Percentiles rank a stretch among this genome's conserved stretches.
Evolutionary conservation across 92 coral and sea anemone species (phyloP).

Genomic region (Porites cylindrica): DNA sequence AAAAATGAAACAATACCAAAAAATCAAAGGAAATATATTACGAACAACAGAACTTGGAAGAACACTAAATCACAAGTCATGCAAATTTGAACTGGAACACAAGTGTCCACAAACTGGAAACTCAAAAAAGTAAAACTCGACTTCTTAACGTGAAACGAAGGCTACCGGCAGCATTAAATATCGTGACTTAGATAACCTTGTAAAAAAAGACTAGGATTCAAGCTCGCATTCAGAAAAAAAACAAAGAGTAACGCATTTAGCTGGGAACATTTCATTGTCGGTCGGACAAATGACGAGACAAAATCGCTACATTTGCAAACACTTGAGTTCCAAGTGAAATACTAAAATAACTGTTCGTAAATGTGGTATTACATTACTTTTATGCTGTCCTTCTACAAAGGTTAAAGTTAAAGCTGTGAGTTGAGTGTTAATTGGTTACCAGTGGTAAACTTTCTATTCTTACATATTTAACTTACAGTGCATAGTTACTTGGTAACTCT

Average conservation of each 20-base stretch:
- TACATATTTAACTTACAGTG: slow-evolving; percentile 27
- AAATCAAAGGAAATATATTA: not conserved
- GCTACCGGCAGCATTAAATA: too few relatives aligned
- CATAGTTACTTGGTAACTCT: not conserved
- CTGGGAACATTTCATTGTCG: not conserved
- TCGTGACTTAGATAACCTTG: too few relatives aligned
- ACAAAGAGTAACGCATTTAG: not conserved
- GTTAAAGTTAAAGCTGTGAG: slow-evolving; percentile 8
- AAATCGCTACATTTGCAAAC: not conserved
- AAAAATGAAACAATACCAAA: not conserved
- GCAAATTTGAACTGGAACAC: not conserved
- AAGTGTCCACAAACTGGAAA: slow-evolving; percentile 15
- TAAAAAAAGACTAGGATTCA: not conserved
- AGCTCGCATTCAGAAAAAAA: not conserved
- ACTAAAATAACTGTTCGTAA: not conserved
- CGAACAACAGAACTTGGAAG: not conserved
- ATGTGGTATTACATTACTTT: slow-evolving; percentile 32
- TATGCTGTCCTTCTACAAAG: not conserved
- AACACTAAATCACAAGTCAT: not conserved
- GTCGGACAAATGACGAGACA: not conserved
- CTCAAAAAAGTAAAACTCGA: not conserved
- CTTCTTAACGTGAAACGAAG: not conserved
- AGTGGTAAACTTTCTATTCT: slow-evolving; percentile 13
- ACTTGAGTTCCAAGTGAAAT: not conserved
- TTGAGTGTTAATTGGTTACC: slow-evolving; percentile 41